Percentiles rank a stretch among this genome's conserved stretches.
These are phyloP conservation scores for Mythimna lalbum DNA, from an alignment of 2,888 invertebrate species.

Conservation along the genomic window DNA sequence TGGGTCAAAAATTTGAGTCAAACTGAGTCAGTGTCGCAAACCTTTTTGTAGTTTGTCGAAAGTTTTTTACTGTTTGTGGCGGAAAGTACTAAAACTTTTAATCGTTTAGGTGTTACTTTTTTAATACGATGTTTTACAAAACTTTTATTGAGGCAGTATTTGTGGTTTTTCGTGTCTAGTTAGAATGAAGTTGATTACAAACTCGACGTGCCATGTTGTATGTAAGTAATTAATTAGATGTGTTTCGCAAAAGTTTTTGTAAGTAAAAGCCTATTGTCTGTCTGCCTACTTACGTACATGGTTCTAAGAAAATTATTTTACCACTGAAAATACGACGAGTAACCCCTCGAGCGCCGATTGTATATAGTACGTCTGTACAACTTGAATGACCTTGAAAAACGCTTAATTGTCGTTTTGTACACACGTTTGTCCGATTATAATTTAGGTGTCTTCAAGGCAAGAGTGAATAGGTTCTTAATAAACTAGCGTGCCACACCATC, in stretches of 20 bases:
- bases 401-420: too few species aligned
- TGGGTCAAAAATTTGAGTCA: conserved; percentile 23
- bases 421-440: too few species aligned
- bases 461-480: too few species aligned
- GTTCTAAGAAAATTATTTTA: neutral
- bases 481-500: too few species aligned
- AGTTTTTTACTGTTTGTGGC: too few species aligned
- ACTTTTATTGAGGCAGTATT: neutral
- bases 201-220: neutral
- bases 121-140: conserved; percentile 8
- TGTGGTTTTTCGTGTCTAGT: neutral
- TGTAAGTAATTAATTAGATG: conserved; percentile 1
- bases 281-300: neutral
- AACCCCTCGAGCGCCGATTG: too few species aligned
- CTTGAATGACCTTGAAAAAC: too few species aligned
- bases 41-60: conserved; percentile 6
- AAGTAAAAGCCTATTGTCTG: neutral
- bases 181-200: neutral
- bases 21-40: conserved; percentile 9
- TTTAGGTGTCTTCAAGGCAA: too few species aligned
- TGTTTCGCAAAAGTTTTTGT: neutral
- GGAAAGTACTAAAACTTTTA: neutral
- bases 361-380: too few species aligned
- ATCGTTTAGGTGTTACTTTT: neutral
- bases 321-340: neutral